Percentiles rank a stretch among this genome's conserved stretches.
These are phyloP conservation scores for Acropternis orthonyx DNA, from an alignment of 2,797 vertebrate genomes.

Conservation along the genomic window DNA sequence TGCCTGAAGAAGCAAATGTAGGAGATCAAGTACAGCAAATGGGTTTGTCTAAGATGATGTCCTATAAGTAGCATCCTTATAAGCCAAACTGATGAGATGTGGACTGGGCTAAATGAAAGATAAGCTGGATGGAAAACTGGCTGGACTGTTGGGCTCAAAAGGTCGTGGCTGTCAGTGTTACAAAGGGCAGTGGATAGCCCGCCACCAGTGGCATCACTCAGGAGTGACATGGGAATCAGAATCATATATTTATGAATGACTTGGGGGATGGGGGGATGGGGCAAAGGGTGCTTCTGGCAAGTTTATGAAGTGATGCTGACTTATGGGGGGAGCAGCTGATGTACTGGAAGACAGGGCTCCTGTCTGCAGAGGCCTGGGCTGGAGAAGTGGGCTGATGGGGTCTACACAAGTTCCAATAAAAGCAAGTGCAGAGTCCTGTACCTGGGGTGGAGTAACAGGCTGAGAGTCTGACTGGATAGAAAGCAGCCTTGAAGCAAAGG, in stretches of 20 bases:
- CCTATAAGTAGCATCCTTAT: not conserved
- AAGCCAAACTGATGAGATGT: not conserved
- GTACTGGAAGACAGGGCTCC: not conserved
- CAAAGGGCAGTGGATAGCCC: not conserved
- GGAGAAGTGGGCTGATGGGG: not conserved
- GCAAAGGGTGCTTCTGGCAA: not conserved
- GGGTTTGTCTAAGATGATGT: not conserved
- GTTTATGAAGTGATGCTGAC: not conserved
- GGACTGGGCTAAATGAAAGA: not conserved
- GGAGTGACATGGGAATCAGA: not conserved
- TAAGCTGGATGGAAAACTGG: not conserved
- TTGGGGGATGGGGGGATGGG: not conserved
- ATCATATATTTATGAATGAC: not conserved
- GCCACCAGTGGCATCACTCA: not conserved
- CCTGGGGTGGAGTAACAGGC: not conserved
- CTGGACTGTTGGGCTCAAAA: not conserved
- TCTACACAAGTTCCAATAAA: not conserved
- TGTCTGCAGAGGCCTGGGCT: not conserved
- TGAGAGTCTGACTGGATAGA: not conserved
- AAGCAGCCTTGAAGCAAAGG: not conserved
- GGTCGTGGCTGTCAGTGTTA: not conserved
- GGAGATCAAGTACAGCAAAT: not conserved
- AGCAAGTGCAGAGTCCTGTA: not conserved
- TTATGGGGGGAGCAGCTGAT: not conserved
- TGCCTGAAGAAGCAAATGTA: not conserved